These are phyloP conservation scores for Elaphurus davidianus DNA, from an alignment of 2,113 vertebrate genomes.

Conservation along the genomic window DNA sequence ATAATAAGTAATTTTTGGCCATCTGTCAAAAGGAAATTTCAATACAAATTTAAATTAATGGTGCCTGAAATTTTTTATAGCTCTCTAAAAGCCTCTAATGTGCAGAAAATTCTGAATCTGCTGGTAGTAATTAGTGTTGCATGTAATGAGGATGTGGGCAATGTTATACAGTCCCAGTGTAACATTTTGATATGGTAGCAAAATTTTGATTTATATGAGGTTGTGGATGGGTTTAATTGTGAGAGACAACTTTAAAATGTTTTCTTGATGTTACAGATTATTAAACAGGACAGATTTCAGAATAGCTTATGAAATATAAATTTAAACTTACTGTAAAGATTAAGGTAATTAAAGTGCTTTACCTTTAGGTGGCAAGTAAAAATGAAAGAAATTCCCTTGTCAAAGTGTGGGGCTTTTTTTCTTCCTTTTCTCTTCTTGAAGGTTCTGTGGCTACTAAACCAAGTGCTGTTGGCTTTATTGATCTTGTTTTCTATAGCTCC, in stretches of 20 bases:
- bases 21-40: conserved; percentile 91
- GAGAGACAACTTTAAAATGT: conserved; percentile 82
- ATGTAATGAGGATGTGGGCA: conserved; percentile 88
- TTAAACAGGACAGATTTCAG: conserved; percentile 81
- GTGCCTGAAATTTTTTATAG: conserved; percentile 90
- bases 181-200: conserved; percentile 88
- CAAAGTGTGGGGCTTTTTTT: neutral
- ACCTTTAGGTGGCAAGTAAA: conserved; percentile 46
- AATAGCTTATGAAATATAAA: conserved; percentile 78
- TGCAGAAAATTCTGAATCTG: conserved; percentile 88
- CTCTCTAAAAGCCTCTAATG: conserved; percentile 91
- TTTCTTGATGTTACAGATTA: conserved; percentile 84
- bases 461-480: neutral
- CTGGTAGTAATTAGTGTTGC: conserved; percentile 91
- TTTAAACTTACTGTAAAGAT: conserved; percentile 72
- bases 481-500: conserved; percentile 12
- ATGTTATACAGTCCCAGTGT: conserved; percentile 84
- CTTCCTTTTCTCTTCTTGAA: neutral
- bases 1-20: conserved; percentile 92
- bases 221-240: conserved; percentile 85
- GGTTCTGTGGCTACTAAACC: conserved; percentile 25
- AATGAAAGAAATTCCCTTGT: conserved; percentile 49
- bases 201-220: conserved; percentile 87
- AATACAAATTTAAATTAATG: conserved; percentile 93
- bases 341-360: conserved; percentile 64